Base-by-base conservation (phyloP, 2,113 vertebrate genomes). In the Phasianus colchicus region DNA sequence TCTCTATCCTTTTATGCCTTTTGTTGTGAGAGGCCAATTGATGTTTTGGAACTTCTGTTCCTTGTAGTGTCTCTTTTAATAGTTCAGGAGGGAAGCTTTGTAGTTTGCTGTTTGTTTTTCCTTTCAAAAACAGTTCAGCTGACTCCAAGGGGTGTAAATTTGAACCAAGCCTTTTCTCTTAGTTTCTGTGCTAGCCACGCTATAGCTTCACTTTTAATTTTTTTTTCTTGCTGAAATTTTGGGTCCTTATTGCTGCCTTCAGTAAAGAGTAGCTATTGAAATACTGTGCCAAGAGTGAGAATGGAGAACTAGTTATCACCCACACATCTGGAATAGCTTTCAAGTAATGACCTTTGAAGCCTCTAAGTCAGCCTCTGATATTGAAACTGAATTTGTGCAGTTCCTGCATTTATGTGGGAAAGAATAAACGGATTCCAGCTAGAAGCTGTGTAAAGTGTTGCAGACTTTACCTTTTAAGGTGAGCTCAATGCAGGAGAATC, bases 291-390 rank as follows among this genome's bases (percentile, higher is more conserved):
- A 90, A 48, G 60, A 89, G 36, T 48, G 73, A 89, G 77, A 88
- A 52, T 4, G 13, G 69, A 95, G 94, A 89, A 36, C 67, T 58
- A 45, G 32, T 13, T 83, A 54, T 96, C 3, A 2, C 74, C 70
- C 58, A 87, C 71, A 21, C 80, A 88, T 88, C 75, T 94, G 77
- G 70, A 94, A 73, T 72, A 85, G 30, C 90, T 88, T 88, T 88
- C 50, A 90, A 40, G 22, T 74, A 47, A 84, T 0, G 3, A 55
- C 17, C 82, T 89, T 77, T 79, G 48, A 87, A 95, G 78, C 47
- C 64, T 92, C 65, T 76, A n/a, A 77, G 50, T 94, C 84, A 71
- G 34, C 5, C 89, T 93, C 71, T 80, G 67, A 20, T 87, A 29
- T 9, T 61, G 73, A 81, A 70, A 54, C 78, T 80, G 82, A 83